phyloP scores from a whole-genome alignment of 2,888 invertebrate species.

The Psylliodes chrysocephalus region DNA sequence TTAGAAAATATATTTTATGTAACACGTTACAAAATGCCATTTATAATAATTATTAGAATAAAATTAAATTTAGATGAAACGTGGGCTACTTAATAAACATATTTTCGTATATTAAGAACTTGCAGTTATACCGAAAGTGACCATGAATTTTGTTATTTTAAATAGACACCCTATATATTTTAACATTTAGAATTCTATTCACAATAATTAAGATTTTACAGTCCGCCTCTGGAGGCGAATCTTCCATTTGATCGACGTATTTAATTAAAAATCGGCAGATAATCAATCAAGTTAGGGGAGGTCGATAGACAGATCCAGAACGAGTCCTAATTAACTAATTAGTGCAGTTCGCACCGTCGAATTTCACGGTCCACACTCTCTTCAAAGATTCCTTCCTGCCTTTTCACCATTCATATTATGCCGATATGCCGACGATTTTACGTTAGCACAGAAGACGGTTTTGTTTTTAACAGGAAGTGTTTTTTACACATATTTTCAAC shows the following conservation, averaged over 20 bases:
- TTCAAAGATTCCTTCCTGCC: slow-evolving; percentile 42
- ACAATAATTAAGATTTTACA: background rate
- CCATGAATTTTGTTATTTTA: no score
- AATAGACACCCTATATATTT: background rate
- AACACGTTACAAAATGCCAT: no score
- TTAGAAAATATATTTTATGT: no score
- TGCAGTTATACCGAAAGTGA: no score
- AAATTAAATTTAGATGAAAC: no score
- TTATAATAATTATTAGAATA: no score
- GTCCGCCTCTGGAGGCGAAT: background rate
- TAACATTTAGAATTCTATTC: background rate
- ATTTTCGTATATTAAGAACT: no score
- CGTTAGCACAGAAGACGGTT: no score
- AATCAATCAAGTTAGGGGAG: slow-evolving; percentile 48
- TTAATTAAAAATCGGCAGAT: slow-evolving; percentile 54
- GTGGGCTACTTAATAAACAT: no score
- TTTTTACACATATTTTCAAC: no score
- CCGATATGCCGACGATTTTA: background rate
- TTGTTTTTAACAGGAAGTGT: no score
- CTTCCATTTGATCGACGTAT: slow-evolving; percentile 37
- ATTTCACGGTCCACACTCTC: slow-evolving; percentile 52
- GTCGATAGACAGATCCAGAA: slow-evolving; percentile 34
- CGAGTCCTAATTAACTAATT: slow-evolving; percentile 55
- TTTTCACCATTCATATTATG: slow-evolving; percentile 12
- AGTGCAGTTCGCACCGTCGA: slow-evolving; percentile 54